Evolutionary conservation across 2,113 vertebrate species (phyloP).

Genomic region (Poeciliopsis retropinna): DNA sequence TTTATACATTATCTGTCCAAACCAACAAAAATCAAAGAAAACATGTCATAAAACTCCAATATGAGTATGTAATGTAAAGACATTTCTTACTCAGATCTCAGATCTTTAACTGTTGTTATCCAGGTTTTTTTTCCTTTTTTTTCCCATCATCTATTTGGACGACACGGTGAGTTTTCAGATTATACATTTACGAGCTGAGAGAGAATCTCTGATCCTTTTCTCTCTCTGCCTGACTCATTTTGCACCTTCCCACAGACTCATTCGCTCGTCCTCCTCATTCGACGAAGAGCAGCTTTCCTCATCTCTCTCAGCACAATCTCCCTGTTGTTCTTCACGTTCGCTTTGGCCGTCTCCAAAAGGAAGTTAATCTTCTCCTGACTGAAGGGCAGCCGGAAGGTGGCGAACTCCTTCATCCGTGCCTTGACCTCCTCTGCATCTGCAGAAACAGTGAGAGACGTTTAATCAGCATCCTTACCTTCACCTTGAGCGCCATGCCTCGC

Average conservation of each 20-base stretch:
- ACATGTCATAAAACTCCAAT: too few species aligned
- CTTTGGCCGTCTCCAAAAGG: conserved; percentile 42
- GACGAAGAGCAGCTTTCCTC: conserved; percentile 36
- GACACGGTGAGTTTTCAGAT: too few species aligned
- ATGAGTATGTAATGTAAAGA: too few species aligned
- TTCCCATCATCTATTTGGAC: neutral
- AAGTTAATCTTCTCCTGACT: conserved; percentile 40
- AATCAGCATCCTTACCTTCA: neutral
- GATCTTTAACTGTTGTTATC: neutral
- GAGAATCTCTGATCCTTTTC: too few species aligned
- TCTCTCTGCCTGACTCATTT: too few species aligned
- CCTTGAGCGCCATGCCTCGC: neutral
- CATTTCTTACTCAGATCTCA: too few species aligned
- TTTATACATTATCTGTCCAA: too few species aligned
- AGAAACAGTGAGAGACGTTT: neutral
- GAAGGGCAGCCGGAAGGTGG: conserved; percentile 58
- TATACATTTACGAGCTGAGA: too few species aligned
- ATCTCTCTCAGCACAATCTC: conserved; percentile 60
- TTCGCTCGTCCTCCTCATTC: neutral
- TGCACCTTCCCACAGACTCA: neutral
- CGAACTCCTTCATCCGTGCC: conserved; percentile 54
- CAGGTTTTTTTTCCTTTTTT: neutral
- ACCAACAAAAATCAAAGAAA: too few species aligned
- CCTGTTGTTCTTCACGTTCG: conserved; percentile 61
- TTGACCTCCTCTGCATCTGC: conserved; percentile 50